Conservation (phyloP, 2,797 vertebrate genomes). For the Notolepis coatsorum region DNA sequence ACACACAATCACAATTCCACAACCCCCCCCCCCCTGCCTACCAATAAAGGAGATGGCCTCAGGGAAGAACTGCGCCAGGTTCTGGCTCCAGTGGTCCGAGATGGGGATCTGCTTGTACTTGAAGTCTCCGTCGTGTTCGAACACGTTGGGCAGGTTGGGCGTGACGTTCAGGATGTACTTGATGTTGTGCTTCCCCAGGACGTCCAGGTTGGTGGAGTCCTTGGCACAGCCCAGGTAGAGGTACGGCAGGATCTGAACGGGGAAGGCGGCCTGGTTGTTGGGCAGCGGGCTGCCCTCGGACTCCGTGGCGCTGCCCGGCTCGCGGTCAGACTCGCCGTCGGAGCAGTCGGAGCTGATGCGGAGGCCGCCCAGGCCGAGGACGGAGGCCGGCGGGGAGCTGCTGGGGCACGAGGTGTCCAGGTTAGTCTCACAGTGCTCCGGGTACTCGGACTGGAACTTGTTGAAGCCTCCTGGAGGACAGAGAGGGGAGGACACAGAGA, state of each 20-base stretch:
- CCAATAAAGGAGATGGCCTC: slow-evolving; percentile 99
- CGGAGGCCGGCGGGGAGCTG: slow-evolving; percentile 90
- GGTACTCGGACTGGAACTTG: slow-evolving; percentile 96
- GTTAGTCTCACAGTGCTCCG: slow-evolving; percentile 95
- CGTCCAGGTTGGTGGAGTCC: slow-evolving; percentile 96
- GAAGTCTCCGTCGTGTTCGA: slow-evolving; percentile 96
- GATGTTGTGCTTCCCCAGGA: slow-evolving; percentile 96
- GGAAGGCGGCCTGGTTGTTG: slow-evolving; percentile 95
- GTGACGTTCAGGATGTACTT: slow-evolving; percentile 99
- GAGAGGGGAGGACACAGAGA: neutral
- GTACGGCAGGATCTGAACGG: slow-evolving; percentile 97
- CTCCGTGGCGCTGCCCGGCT: slow-evolving; percentile 95
- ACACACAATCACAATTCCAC: neutral
- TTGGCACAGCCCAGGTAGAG: slow-evolving; percentile 98
- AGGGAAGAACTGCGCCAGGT: slow-evolving; percentile 98
- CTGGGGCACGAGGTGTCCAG: slow-evolving; percentile 92
- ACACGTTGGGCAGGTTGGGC: slow-evolving; percentile 98
- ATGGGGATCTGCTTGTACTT: slow-evolving; percentile 99
- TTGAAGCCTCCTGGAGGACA: slow-evolving; percentile 88
- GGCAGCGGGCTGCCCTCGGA: slow-evolving; percentile 94
- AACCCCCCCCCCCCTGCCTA: slow-evolving; percentile 74
- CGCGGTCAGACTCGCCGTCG: slow-evolving; percentile 94
- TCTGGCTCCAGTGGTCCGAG: slow-evolving; percentile 99
- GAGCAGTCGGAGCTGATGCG: slow-evolving; percentile 97
- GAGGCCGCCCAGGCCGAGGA: slow-evolving; percentile 93